Evolutionary conservation across 2,113 vertebrate species (phyloP), one percentile per base, ranked within the genome.

Genomic region (Plestiodon gilberti): DNA sequence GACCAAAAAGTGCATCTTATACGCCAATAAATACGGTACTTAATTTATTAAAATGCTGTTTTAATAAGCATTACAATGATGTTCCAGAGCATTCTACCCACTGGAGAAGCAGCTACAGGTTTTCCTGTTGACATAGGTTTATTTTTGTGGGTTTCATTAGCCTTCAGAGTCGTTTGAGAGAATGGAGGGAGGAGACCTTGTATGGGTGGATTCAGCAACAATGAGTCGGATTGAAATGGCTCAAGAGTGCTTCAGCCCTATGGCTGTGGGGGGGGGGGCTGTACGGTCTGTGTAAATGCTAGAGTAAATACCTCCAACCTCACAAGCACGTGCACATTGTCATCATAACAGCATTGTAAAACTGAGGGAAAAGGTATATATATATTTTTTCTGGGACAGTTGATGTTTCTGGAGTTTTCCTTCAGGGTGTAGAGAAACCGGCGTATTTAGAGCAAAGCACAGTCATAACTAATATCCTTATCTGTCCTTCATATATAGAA

Each of bases 361-460:
- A 38, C n/a, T 25, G 78, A 71, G 28, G 83, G 64, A 55, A 1
- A 0, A 14, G 11, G 14, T 81, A 77, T 61, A 64, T 18, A 62
- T 20, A 17, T 25, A 20, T 35, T 9, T 15, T 81, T 28, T 25
- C 25, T 57, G 52, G 55, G 48, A 85, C 61, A 86, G 30, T 30
- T 75, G 73, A 90, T 78, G 57, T 80, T 23, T 78, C 78, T 86
- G 84, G 35, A 91, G 69, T 59, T 33, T 83, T 88, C 91, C 83
- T 70, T 70, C 77, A 71, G 59, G 64, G 6, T 88, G 3, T 78
- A 40, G 81, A 78, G 78, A 82, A 81, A 81, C 43, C 82, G 48
- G 55, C 67, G 8, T 75, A 88, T 90, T 87, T 71, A 83, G 84
- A 84, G 67, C n/a, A 82, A 90, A 90, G 52, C 25, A 87, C 18